Conservation (phyloP, 2,888 invertebrate species). For the Hybos culiciformis region DNA sequence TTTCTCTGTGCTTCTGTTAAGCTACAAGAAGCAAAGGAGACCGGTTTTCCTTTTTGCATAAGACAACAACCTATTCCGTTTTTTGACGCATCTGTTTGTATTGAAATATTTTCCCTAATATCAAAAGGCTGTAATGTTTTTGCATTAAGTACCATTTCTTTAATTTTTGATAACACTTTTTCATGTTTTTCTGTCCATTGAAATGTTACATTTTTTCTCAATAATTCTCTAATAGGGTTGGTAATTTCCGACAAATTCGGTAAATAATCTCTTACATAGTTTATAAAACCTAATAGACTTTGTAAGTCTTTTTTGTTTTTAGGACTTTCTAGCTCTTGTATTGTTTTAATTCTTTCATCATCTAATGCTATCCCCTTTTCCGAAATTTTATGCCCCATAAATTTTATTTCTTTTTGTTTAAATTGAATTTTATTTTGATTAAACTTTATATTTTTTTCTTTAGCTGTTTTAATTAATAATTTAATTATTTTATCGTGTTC, state of each 20-base stretch:
- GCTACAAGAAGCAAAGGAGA: slow-evolving; percentile 12
- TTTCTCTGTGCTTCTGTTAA: slow-evolving; percentile 10
- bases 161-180: slow-evolving; percentile 9
- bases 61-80: slow-evolving; percentile 13
- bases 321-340: slow-evolving; percentile 3
- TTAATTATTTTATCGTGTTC: slow-evolving; percentile 17
- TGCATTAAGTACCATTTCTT: slow-evolving; percentile 9
- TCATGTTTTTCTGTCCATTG: slow-evolving; percentile 12
- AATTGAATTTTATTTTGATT: slow-evolving; percentile 17
- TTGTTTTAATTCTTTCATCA: slow-evolving; percentile 9
- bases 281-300: slow-evolving; percentile 12
- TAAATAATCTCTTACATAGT: slow-evolving; percentile 12
- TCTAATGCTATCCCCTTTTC: slow-evolving; percentile 10
- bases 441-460: slow-evolving; percentile 20
- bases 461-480: slow-evolving; percentile 17
- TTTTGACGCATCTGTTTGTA: slow-evolving; percentile 14
- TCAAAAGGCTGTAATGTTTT: slow-evolving; percentile 10
- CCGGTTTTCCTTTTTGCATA: slow-evolving; percentile 12
- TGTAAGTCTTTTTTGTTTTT: slow-evolving; percentile 10
- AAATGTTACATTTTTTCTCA: slow-evolving; percentile 12
- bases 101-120: slow-evolving; percentile 7
- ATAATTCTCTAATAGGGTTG: slow-evolving; percentile 10
- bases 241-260: slow-evolving; percentile 11
- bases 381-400: slow-evolving; percentile 11
- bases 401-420: slow-evolving; percentile 5